Conservation (phyloP, 2,797 vertebrate species). For the Craterocephalus amniculus region DNA sequence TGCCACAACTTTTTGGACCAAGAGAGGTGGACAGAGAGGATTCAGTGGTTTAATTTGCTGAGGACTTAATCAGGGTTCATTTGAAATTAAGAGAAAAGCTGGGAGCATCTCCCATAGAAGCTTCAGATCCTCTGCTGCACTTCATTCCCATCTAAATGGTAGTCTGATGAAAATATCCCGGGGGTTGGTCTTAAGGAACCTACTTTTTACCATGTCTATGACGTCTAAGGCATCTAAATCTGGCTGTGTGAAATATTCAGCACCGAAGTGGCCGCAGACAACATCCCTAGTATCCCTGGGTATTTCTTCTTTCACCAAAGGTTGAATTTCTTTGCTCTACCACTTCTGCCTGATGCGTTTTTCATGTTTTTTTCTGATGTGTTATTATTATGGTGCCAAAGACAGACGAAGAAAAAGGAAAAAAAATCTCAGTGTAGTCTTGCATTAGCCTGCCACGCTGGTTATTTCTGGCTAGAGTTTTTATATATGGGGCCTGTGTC, state of each 20-base stretch:
- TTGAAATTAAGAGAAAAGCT: constrained; percentile 62
- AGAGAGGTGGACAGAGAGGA: constrained; percentile 51
- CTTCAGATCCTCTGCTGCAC: constrained; percentile 18
- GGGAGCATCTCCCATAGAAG: constrained; percentile 39
- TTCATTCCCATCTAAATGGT: constrained; percentile 12
- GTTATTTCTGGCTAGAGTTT: constrained; percentile 54
- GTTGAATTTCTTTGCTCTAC: constrained; percentile 29
- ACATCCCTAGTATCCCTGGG: constrained; percentile 15
- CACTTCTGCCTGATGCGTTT: constrained; percentile 57
- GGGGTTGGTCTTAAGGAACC: constrained; percentile 29
- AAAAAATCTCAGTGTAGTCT: constrained; percentile 16
- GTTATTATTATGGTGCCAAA: constrained; percentile 40
- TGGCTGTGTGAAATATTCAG: constrained; percentile 66
- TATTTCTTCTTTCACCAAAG: constrained; percentile 20
- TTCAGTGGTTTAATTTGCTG: constrained; percentile 67
- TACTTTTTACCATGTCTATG: constrained; percentile 34
- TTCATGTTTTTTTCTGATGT: constrained; percentile 53
- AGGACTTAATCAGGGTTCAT: constrained; percentile 63
- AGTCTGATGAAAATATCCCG: constrained; percentile 19
- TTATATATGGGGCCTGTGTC: constrained; percentile 35
- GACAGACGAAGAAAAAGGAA: background rate
- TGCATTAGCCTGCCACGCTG: constrained; percentile 40
- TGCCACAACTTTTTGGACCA: constrained; percentile 31
- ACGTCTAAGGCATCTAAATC: constrained; percentile 35
- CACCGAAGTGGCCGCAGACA: constrained; percentile 17